Conservation (phyloP, 2,888 invertebrate genomes). For the Saturnia japonica region DNA sequence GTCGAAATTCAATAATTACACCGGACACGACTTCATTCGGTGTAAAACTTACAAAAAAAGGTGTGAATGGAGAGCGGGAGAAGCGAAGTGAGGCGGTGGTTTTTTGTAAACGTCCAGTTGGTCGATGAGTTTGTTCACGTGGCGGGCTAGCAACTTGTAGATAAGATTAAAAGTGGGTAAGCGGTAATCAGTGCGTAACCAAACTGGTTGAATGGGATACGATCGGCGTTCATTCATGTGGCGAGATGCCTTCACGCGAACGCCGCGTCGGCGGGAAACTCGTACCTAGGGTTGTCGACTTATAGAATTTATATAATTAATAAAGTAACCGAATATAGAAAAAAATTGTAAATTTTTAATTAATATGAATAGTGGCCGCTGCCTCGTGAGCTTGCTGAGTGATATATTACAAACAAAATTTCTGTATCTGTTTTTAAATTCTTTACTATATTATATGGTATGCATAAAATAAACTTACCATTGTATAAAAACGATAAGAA, state of each 20-base stretch:
- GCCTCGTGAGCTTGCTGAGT: no score
- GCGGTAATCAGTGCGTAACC: constrained; percentile 78
- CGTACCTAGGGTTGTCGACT: constrained; percentile 3
- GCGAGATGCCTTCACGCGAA: constrained; percentile 74
- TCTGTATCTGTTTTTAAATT: no score
- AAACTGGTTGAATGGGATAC: constrained; percentile 75
- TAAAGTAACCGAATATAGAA: not conserved
- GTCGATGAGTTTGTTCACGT: constrained; percentile 51
- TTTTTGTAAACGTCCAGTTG: constrained; percentile 58
- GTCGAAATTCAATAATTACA: constrained; percentile 81
- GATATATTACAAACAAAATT: no score
- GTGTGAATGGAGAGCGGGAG: constrained; percentile 80
- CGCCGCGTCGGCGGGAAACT: constrained; percentile 26
- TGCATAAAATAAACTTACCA: no score
- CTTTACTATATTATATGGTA: no score
- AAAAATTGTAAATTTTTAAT: not conserved
- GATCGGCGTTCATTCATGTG: constrained; percentile 72
- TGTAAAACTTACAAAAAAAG: constrained; percentile 75
- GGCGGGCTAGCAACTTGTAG: constrained; percentile 64
- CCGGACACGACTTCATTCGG: constrained; percentile 81
- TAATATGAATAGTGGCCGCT: no score
- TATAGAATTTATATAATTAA: not conserved
- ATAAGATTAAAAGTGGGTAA: constrained; percentile 75
- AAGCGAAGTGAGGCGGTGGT: constrained; percentile 49
- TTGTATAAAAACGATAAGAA: no score